phyloP scores from a whole-genome alignment of 2,797 vertebrate species.

The Nannoperca australis region DNA sequence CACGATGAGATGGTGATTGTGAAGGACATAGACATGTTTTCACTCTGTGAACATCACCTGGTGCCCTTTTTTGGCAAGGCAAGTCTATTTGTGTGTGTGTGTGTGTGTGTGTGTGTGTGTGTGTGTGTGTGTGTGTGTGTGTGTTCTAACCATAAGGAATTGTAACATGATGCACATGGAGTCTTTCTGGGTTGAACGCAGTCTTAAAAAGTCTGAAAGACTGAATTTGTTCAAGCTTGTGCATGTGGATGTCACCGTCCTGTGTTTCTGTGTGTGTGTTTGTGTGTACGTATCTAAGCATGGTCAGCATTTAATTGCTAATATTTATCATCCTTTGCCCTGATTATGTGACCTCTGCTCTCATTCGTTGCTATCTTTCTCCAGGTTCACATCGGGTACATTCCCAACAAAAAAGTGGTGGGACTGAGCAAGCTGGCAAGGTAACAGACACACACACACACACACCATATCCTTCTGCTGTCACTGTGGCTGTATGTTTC shows the following conservation, averaged over 20 bases:
- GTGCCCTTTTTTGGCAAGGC: conserved; percentile 89
- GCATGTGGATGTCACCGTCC: neutral
- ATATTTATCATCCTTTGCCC: conserved; percentile 9
- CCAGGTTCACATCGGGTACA: conserved; percentile 87
- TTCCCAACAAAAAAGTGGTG: conserved; percentile 88
- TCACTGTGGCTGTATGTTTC: conserved; percentile 57
- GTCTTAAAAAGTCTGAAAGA: neutral
- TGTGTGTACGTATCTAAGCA: neutral
- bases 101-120: neutral
- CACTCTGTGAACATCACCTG: conserved; percentile 88
- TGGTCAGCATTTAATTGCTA: neutral
- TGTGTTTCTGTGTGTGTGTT: neutral
- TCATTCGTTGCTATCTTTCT: conserved; percentile 19
- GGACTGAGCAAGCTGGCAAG: conserved; percentile 88
- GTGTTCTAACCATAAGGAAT: neutral
- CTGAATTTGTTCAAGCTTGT: neutral
- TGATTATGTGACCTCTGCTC: conserved; percentile 15
- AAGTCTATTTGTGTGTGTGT: conserved; percentile 26
- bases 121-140: neutral
- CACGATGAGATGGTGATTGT: conserved; percentile 89
- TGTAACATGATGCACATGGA: no score
- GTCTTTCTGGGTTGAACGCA: neutral
- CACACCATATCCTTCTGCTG: conserved; percentile 19
- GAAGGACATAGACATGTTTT: conserved; percentile 89
- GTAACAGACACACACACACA: conserved; percentile 57